A percentile compares a stretch with the other conserved stretches of the same genome.
phyloP scores from a whole-genome alignment of 2,113 vertebrate genomes.

The Gracilinanus agilis region DNA sequence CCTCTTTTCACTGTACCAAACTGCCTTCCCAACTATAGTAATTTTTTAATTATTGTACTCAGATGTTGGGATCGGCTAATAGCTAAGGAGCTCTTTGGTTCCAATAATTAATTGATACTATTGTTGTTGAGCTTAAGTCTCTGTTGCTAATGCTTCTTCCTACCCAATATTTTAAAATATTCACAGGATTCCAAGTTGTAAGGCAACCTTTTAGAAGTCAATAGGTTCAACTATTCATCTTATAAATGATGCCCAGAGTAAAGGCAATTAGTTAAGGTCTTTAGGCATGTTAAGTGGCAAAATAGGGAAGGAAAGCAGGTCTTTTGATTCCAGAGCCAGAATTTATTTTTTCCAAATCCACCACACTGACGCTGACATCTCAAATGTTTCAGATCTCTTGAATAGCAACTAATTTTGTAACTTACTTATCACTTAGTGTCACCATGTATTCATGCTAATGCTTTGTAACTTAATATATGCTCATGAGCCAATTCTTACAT shows the following conservation, averaged over 20 bases:
- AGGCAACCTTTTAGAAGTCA: too few species aligned
- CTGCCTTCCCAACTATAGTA: background rate
- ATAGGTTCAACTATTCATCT: too few species aligned
- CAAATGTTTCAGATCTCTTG: background rate
- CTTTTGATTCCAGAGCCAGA: background rate
- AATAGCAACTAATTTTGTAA: background rate
- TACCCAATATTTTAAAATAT: background rate
- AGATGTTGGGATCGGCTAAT: background rate
- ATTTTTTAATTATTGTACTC: background rate
- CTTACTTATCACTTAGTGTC: background rate
- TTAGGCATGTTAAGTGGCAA: background rate
- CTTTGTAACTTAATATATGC: background rate
- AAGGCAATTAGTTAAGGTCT: background rate
- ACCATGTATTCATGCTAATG: background rate
- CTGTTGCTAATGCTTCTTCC: background rate
- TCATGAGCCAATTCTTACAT: background rate
- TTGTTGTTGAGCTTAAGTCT: background rate
- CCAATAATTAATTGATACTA: background rate
- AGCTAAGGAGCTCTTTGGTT: background rate
- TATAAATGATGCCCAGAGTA: background rate
- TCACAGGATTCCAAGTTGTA: background rate
- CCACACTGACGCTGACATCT: background rate
- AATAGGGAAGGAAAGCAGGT: background rate
- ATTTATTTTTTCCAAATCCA: background rate
- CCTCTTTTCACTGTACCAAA: background rate